Evolutionary conservation across 1,140 invertebrate genomes (phyloP).

Genomic region (Bombus soroeensis): DNA sequence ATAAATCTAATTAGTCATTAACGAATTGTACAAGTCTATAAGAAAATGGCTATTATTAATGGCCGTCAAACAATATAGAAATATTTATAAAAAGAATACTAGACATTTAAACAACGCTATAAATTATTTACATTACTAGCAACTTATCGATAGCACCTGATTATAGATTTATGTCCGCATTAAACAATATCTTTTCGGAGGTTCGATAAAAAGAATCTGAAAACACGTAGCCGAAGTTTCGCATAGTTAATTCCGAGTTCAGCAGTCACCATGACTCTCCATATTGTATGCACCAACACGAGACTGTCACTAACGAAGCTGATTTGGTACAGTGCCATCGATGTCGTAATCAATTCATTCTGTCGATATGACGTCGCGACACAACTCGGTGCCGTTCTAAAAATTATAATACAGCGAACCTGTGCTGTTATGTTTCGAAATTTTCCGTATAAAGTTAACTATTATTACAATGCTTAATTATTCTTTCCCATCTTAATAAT

Average conservation of each 20-base stretch:
- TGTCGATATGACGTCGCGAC: not conserved
- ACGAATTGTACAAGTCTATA: too few relatives aligned
- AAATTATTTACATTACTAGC: not conserved
- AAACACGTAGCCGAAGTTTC: not conserved
- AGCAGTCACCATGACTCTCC: conserved; percentile 54
- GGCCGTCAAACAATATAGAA: too few relatives aligned
- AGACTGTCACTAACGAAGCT: conserved; percentile 57
- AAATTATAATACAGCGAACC: too few relatives aligned
- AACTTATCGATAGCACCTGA: not conserved
- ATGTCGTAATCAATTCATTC: conserved; percentile 42
- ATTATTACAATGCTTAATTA: not conserved
- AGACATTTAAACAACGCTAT: too few relatives aligned
- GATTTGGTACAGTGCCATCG: conserved; percentile 39
- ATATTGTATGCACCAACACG: conserved; percentile 46
- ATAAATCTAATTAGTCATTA: not conserved
- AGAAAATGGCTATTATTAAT: too few relatives aligned
- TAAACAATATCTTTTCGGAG: conserved; percentile 12
- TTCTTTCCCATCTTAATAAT: not conserved
- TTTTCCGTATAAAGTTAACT: not conserved
- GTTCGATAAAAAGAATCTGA: not conserved
- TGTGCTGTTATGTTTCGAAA: too few relatives aligned
- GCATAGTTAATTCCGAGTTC: conserved; percentile 47
- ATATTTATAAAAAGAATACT: too few relatives aligned
- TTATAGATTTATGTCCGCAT: not conserved
- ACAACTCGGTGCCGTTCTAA: not conserved